Percentiles rank a stretch among this genome's conserved stretches.
Evolutionary conservation across 2,113 vertebrate genomes (phyloP).

Genomic region (Eclectus roratus): DNA sequence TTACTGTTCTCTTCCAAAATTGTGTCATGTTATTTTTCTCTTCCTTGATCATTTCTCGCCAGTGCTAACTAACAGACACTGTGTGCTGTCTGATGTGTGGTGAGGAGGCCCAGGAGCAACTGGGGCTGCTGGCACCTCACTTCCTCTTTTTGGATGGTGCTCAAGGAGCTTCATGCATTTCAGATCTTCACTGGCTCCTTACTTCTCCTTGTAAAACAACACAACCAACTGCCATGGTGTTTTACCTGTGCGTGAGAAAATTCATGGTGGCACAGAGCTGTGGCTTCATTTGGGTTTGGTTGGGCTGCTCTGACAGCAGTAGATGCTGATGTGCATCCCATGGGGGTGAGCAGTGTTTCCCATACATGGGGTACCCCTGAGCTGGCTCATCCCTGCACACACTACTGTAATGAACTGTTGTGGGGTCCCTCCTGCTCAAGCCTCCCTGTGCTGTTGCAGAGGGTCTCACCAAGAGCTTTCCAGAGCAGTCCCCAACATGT

Average conservation of each 20-base stretch:
- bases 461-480: neutral
- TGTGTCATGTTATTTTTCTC: neutral
- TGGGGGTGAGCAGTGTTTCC: neutral
- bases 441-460: neutral
- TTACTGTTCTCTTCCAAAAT: neutral
- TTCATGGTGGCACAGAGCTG: neutral
- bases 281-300: rapidly evolving
- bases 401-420: neutral
- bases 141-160: neutral
- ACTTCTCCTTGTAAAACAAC: neutral
- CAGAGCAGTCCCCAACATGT: too few relatives aligned
- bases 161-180: rapidly evolving
- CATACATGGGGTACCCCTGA: neutral
- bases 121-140: neutral
- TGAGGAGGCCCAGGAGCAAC: neutral
- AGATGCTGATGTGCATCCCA: neutral
- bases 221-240: neutral
- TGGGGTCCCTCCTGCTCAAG: neutral
- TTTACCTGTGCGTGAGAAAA: neutral
- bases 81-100: neutral
- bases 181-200: neutral
- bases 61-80: neutral
- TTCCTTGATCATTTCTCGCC: neutral
- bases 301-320: neutral
- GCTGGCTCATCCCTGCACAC: neutral